Evolutionary conservation across 2,797 vertebrate species (phyloP), one percentile per base, ranked within the genome.

Genomic region (Scolopax bukidnonensis): DNA sequence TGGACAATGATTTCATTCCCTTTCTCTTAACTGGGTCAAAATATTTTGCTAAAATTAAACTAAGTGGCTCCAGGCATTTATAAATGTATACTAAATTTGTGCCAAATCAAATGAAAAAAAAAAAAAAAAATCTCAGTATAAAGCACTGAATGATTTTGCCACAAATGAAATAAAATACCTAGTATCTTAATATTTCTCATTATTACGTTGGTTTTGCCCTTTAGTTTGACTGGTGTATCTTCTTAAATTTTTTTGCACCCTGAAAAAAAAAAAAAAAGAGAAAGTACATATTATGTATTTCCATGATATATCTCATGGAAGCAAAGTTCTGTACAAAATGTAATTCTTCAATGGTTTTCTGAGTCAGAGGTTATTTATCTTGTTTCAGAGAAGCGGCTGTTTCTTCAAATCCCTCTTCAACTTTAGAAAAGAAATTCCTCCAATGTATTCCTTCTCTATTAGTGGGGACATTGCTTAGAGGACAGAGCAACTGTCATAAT

Each of bases 11-110:
- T 78, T 84, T 87, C 27, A 54, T 94, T 93, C 68, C 36, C 20
- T 89, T 90, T n/a, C 16, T 57, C 82, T 75, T 90, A 95, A 93
- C 43, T 85, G 50, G 57, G 70, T 91, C 83, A 94, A 93, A 97
- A 83, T 12, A 57, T 32, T 84, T 83, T 40, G 16, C 17, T 77
- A n/a, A 69, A 76, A 79, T 32, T 57, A 89, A 91, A 63, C 13
- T 36, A 60, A 70, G 30, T 78, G 38, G 3, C 45, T 93, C 36
- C 45, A 68, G 71, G 50, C 15, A 65, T 21, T 89, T 77, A 28
- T 40, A 77, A 80, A 70, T 48, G 36, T 13, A 11, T 23, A 19
- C 4, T 7, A 57, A 41, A 84, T 76, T 71, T 90, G 23, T 59
- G 57, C 54, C 18, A 80, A 24, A 19, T 48, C 13, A 84, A 84